These are phyloP conservation scores for Neogobius melanostomus DNA, from an alignment of 2,113 vertebrate genomes.

Conservation along the genomic window DNA sequence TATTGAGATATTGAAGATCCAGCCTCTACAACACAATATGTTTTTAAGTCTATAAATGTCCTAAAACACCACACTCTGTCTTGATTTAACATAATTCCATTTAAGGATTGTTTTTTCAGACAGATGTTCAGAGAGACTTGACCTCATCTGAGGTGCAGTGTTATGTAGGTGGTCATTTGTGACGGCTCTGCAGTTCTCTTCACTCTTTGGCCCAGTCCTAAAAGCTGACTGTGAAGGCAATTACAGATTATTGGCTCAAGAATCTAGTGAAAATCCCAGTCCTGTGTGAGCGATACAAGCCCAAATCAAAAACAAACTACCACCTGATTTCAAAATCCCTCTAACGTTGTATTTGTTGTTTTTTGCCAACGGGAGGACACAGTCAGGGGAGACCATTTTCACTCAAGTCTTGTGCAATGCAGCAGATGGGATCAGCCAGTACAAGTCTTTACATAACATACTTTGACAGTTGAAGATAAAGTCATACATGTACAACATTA, in stretches of 20 bases:
- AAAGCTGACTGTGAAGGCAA: constrained; percentile 16
- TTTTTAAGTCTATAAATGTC: not conserved
- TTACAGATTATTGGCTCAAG: constrained; percentile 22
- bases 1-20: too few relatives aligned
- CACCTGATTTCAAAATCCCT: constrained; percentile 7
- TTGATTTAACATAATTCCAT: not conserved
- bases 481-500: not conserved
- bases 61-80: not conserved
- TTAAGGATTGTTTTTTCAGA: not conserved
- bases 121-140: constrained; percentile 16
- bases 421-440: constrained; percentile 18
- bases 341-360: not conserved
- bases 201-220: not conserved
- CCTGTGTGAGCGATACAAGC: not conserved
- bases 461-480: not conserved
- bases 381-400: not conserved
- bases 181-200: constrained; percentile 27
- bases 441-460: not conserved
- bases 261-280: constrained; percentile 4
- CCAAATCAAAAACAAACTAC: constrained; percentile 19
- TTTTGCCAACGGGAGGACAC: constrained; percentile 11
- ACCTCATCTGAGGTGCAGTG: constrained; percentile 7
- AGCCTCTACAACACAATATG: not conserved
- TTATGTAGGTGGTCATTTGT: constrained; percentile 17
- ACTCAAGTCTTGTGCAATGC: constrained; percentile 18